A percentile compares a stretch with the other conserved stretches of the same genome.
phyloP scores from a whole-genome alignment of 1,140 invertebrate genomes.

The Neuroterus valhalla region DNA sequence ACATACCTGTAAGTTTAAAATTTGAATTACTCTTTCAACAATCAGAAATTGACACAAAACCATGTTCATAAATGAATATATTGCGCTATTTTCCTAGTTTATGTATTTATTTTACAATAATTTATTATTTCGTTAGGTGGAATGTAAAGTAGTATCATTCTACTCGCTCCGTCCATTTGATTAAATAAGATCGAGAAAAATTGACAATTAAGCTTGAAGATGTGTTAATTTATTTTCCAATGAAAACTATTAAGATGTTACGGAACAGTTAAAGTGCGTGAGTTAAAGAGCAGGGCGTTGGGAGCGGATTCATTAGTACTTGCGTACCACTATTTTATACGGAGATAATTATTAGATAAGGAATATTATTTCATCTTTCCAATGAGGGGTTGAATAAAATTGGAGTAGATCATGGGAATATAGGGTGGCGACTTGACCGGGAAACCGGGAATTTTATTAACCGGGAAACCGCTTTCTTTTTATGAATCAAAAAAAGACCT shows the following conservation, averaged over 20 bases:
- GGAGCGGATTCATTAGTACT: not conserved
- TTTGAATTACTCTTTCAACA: no score
- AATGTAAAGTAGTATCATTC: not conserved
- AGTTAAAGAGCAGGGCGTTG: not conserved
- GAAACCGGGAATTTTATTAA: no score
- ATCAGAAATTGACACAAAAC: no score
- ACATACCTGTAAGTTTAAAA: not conserved
- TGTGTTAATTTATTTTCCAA: not conserved
- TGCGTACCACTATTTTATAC: not conserved
- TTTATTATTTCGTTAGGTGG: not conserved
- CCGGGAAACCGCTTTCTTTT: no score
- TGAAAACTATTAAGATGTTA: not conserved
- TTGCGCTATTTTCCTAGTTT: not conserved
- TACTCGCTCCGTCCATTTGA: not conserved
- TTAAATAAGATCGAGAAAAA: constrained; percentile 1
- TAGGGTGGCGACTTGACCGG: no score
- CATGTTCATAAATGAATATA: no score
- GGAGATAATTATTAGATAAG: not conserved
- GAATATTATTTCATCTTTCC: not conserved
- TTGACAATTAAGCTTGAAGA: not conserved
- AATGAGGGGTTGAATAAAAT: no score
- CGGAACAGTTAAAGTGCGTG: not conserved
- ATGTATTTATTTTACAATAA: not conserved
- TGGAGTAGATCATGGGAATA: no score
- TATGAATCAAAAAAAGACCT: no score